These are phyloP conservation scores for Lymantria monacha DNA, from an alignment of 2,888 invertebrate species.

Conservation along the genomic window DNA sequence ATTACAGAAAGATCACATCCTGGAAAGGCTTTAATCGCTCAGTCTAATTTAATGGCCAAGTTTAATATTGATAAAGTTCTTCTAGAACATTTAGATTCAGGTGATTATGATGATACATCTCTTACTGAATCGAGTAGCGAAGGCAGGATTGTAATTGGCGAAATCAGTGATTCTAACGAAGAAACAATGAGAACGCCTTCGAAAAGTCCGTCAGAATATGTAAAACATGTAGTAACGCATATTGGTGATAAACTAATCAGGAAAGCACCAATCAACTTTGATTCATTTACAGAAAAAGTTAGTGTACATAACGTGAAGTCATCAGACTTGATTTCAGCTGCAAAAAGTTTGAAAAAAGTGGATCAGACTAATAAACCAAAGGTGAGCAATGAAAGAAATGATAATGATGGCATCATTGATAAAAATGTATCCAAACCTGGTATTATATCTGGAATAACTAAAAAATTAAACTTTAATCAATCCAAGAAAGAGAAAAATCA, in stretches of 20 bases:
- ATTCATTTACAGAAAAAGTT: slow-evolving; percentile 44
- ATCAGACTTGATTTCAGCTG: slow-evolving; percentile 58
- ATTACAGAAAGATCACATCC: slow-evolving; percentile 61
- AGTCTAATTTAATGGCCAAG: slow-evolving; percentile 74
- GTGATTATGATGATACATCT: slow-evolving; percentile 67
- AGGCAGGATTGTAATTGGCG: slow-evolving; percentile 56
- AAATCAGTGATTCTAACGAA: slow-evolving; percentile 39
- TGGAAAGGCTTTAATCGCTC: slow-evolving; percentile 60
- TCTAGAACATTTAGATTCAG: slow-evolving; percentile 67
- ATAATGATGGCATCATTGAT: slow-evolving; percentile 24
- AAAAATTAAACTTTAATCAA: slow-evolving; percentile 64
- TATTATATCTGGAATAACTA: slow-evolving; percentile 64
- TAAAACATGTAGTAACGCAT: slow-evolving; percentile 51
- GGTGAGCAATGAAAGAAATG: slow-evolving; percentile 12
- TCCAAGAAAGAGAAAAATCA: slow-evolving; percentile 59
- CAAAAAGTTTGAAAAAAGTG: slow-evolving; percentile 53
- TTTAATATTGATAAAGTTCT: slow-evolving; percentile 67
- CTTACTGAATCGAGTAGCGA: slow-evolving; percentile 72
- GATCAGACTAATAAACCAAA: slow-evolving; percentile 24
- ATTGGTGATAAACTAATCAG: slow-evolving; percentile 52
- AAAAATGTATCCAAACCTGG: slow-evolving; percentile 50
- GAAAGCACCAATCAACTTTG: slow-evolving; percentile 35
- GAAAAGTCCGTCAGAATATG: slow-evolving; percentile 55
- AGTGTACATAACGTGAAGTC: slow-evolving; percentile 63
- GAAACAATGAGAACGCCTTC: slow-evolving; percentile 39